Evolutionary conservation across 1,140 invertebrate species (phyloP).

Genomic region (Hesperophylax magnus): DNA sequence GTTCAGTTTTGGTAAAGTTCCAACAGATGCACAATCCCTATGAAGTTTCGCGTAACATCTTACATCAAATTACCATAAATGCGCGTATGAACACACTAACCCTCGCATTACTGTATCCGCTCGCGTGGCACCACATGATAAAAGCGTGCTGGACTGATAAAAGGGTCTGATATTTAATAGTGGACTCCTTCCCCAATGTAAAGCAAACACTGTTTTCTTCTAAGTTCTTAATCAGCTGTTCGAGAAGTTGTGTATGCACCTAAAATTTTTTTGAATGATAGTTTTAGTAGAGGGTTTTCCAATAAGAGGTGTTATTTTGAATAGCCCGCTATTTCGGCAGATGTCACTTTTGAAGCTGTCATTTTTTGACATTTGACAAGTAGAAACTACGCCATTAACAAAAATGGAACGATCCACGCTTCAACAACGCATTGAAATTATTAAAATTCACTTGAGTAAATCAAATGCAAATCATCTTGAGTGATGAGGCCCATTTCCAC

Average conservation of each 20-base stretch:
- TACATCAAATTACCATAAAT: neutral
- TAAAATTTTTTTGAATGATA: neutral
- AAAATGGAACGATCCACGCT: too few relatives aligned
- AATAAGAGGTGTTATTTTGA: neutral
- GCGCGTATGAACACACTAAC: neutral
- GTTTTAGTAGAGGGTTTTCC: neutral
- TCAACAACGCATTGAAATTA: too few relatives aligned
- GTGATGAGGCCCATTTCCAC: too few relatives aligned
- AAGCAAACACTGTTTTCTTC: too few relatives aligned
- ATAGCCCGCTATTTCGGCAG: too few relatives aligned
- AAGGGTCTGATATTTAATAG: neutral
- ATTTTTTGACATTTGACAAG: too few relatives aligned
- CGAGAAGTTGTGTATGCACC: too few relatives aligned
- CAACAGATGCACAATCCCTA: constrained; percentile 22
- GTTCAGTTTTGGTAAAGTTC: constrained; percentile 30
- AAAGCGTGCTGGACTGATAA: neutral
- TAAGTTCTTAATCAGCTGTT: neutral
- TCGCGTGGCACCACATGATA: neutral
- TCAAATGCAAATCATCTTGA: too few relatives aligned
- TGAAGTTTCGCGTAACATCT: neutral
- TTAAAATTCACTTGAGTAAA: too few relatives aligned
- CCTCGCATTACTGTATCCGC: neutral
- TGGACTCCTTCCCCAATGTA: neutral
- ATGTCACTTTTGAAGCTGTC: too few relatives aligned
- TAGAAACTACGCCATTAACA: too few relatives aligned